These are phyloP conservation scores for Columbina picui DNA, from an alignment of 2,113 vertebrate genomes.

Conservation along the genomic window DNA sequence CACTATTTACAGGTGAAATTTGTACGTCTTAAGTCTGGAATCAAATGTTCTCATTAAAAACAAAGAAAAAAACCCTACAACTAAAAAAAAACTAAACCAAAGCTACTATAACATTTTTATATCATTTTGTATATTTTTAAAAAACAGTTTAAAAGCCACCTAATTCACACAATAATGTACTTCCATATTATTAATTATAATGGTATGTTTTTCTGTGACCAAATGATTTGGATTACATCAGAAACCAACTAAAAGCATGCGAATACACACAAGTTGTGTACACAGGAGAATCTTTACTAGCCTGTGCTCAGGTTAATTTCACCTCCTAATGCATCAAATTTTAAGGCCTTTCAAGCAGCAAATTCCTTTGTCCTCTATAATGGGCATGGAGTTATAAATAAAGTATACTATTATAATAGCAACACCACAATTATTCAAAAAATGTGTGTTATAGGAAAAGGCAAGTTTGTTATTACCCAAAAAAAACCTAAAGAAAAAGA, in stretches of 20 bases:
- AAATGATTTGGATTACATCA: background rate
- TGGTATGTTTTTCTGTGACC: background rate
- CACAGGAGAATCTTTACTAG: background rate
- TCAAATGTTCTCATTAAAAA: background rate
- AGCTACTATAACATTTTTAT: background rate
- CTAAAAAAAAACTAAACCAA: background rate
- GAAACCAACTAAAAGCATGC: background rate
- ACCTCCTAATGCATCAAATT: background rate
- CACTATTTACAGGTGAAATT: background rate
- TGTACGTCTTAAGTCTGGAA: background rate
- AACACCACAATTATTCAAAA: background rate
- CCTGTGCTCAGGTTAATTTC: background rate
- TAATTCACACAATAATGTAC: background rate
- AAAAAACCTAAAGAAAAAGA: background rate
- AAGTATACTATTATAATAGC: background rate
- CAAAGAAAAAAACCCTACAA: background rate
- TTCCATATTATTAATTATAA: background rate
- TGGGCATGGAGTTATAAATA: background rate
- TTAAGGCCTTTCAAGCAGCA: background rate
- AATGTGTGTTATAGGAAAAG: background rate
- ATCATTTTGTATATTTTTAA: background rate
- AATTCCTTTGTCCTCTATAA: background rate
- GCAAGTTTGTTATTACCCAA: background rate
- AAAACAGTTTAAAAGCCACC: background rate
- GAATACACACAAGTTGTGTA: rapidly evolving